Conservation (phyloP, 2,797 vertebrate species). For the Chelidonichthys spinosus region DNA sequence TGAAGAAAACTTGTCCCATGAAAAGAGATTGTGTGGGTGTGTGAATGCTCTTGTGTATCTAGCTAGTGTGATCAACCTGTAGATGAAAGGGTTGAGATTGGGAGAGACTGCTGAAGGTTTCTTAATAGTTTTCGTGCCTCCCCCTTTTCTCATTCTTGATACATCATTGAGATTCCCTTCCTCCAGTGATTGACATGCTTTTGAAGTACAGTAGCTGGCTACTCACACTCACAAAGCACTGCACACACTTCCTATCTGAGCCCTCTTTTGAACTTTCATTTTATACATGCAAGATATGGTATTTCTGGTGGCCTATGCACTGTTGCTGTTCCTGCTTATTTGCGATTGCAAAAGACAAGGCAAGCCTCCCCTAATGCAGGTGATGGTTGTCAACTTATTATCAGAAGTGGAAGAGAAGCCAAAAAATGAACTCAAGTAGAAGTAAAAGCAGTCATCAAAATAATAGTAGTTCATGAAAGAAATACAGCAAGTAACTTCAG, state of each 20-base stretch:
- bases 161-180: slow-evolving; percentile 26
- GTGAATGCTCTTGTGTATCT: slow-evolving; percentile 35
- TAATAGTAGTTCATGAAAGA: too few relatives aligned
- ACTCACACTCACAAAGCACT: slow-evolving; percentile 10
- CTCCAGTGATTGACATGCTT: slow-evolving; percentile 40
- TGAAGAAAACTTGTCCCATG: slow-evolving; percentile 22
- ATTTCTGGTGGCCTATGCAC: too few relatives aligned
- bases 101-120: slow-evolving; percentile 18
- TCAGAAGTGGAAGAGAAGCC: too few relatives aligned
- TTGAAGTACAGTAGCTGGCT: slow-evolving; percentile 48
- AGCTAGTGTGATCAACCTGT: slow-evolving; percentile 27
- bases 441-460: too few relatives aligned
- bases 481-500: too few relatives aligned
- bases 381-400: too few relatives aligned
- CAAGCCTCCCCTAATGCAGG: too few relatives aligned
- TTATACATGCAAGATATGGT: too few relatives aligned
- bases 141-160: slow-evolving; percentile 29
- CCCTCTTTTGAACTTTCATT: not conserved
- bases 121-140: slow-evolving; percentile 25
- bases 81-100: slow-evolving; percentile 49
- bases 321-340: too few relatives aligned
- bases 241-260: slow-evolving; percentile 16
- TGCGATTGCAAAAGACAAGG: too few relatives aligned
- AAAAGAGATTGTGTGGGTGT: slow-evolving; percentile 26
- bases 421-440: too few relatives aligned